A percentile compares a stretch with the other conserved stretches of the same genome.
Conservation (phyloP, 2,797 vertebrate species). For the Scarus forsteni region DNA sequence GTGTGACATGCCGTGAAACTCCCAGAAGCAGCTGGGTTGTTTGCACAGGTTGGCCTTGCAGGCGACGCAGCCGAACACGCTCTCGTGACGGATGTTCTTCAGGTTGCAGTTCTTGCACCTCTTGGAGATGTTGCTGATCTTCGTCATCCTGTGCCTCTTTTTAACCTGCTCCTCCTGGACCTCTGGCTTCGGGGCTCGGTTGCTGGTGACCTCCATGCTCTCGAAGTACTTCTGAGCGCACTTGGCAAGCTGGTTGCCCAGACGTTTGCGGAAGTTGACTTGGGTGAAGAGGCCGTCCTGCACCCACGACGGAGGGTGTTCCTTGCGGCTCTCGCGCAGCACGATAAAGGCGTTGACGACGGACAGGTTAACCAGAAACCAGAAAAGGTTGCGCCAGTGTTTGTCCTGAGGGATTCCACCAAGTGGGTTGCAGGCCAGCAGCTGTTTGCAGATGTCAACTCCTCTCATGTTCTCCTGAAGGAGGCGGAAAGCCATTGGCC, state of each 20-base stretch:
- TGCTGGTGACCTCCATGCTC: slow-evolving; percentile 12
- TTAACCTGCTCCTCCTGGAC: not conserved
- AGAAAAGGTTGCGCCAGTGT: slow-evolving; percentile 84
- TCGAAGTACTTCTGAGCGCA: slow-evolving; percentile 68
- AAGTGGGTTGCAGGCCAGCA: slow-evolving; percentile 84
- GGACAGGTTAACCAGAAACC: slow-evolving; percentile 86
- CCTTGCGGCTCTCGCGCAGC: slow-evolving; percentile 82
- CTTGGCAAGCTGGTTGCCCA: slow-evolving; percentile 82
- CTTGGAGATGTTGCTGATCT: slow-evolving; percentile 71
- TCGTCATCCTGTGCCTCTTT: slow-evolving; percentile 73
- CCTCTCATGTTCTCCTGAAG: slow-evolving; percentile 88
- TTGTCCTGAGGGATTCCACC: slow-evolving; percentile 79
- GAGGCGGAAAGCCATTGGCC: slow-evolving; percentile 83
- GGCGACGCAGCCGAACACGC: slow-evolving; percentile 74
- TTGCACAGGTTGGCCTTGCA: slow-evolving; percentile 82
- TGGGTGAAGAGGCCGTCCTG: slow-evolving; percentile 84
- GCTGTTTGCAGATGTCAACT: slow-evolving; percentile 87
- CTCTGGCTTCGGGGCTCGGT: not conserved
- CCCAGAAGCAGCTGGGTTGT: slow-evolving; percentile 80
- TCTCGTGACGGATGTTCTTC: slow-evolving; percentile 76
- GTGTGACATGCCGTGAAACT: slow-evolving; percentile 72
- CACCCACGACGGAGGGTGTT: slow-evolving; percentile 82
- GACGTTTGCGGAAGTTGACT: slow-evolving; percentile 79
- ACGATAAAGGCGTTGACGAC: slow-evolving; percentile 86
- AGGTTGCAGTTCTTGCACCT: slow-evolving; percentile 79